Conservation (phyloP, 2,113 vertebrate genomes). For the Lutjanus erythropterus region DNA sequence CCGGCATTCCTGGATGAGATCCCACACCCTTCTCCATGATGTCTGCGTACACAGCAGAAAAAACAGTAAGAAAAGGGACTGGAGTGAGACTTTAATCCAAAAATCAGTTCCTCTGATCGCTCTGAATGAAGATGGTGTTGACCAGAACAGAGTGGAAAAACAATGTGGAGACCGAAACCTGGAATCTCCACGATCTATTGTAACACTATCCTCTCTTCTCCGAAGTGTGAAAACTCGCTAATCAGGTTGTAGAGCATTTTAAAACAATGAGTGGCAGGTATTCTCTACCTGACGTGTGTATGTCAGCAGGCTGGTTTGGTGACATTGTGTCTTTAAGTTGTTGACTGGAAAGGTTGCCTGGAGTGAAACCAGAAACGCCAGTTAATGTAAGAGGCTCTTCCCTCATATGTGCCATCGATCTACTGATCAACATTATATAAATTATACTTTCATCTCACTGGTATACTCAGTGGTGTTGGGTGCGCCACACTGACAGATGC, state of each 20-base stretch:
- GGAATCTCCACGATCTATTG: background rate
- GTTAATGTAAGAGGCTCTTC: background rate
- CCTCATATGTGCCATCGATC: background rate
- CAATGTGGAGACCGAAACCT: background rate
- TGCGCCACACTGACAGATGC: too few species aligned
- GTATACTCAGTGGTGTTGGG: too few species aligned
- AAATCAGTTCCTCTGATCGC: background rate
- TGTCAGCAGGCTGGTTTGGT: slow-evolving; percentile 1
- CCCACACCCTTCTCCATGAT: slow-evolving; percentile 51
- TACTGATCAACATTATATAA: background rate
- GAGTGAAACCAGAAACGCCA: background rate
- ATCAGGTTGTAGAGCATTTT: slow-evolving; percentile 4
- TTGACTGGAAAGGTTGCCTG: background rate
- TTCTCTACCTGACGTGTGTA: fast-evolving
- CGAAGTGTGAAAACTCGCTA: background rate
- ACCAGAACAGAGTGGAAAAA: background rate
- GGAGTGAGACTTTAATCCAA: background rate
- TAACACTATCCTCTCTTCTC: background rate
- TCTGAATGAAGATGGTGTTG: background rate
- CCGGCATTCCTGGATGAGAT: background rate
- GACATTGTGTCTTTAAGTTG: background rate
- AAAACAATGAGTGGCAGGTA: background rate
- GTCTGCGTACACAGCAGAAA: background rate
- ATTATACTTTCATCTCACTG: background rate
- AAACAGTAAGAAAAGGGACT: background rate